A percentile compares a stretch with the other conserved stretches of the same genome.
These are phyloP conservation scores for Apistogramma diplotaenia DNA, from an alignment of 2,113 vertebrate species.

Conservation along the genomic window DNA sequence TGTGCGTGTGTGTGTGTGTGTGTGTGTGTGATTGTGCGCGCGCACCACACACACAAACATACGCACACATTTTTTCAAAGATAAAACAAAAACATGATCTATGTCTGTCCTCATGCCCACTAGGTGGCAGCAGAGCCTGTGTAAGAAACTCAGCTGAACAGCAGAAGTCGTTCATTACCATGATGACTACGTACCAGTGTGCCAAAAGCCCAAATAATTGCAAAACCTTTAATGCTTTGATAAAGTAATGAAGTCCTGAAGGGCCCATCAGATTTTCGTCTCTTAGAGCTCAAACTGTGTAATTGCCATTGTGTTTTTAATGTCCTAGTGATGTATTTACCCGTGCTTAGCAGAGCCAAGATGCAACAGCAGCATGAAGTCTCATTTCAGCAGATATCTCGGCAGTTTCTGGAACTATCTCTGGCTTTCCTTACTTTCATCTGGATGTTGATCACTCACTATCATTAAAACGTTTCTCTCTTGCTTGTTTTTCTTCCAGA, in stretches of 20 bases:
- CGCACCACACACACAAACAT: background rate
- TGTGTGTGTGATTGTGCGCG: too few species aligned
- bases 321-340: background rate
- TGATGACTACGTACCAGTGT: background rate
- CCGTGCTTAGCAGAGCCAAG: background rate
- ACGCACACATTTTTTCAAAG: background rate
- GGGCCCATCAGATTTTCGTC: background rate
- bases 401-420: background rate
- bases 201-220: background rate
- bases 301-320: background rate
- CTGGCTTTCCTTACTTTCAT: background rate
- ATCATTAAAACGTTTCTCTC: background rate
- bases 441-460: slow-evolving; percentile 5
- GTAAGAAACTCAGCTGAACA: background rate
- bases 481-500: background rate
- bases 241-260: background rate
- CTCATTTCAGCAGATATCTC: background rate
- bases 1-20: background rate
- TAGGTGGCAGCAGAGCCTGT: slow-evolving; percentile 60
- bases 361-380: background rate
- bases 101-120: slow-evolving; percentile 9
- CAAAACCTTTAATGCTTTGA: background rate
- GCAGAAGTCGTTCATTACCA: background rate
- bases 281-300: background rate
- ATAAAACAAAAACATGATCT: background rate